A percentile compares a stretch with the other conserved stretches of the same genome.
phyloP scores from a whole-genome alignment of 2,888 invertebrate genomes.

The Gandaritis pyraliata region DNA sequence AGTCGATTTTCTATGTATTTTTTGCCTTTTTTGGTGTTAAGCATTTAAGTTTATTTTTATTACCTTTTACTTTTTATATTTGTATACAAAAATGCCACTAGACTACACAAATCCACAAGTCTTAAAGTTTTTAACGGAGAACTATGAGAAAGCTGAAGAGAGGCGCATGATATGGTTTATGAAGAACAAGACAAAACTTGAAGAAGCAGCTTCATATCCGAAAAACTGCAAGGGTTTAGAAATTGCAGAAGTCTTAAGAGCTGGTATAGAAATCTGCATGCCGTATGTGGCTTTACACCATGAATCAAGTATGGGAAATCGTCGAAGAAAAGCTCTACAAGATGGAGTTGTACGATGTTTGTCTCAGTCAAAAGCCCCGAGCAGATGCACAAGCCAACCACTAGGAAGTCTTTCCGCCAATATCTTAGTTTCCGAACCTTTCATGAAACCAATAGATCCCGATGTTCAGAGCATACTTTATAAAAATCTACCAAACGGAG shows the following conservation, averaged over 20 bases:
- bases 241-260: conserved; percentile 22
- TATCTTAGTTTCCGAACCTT: conserved; percentile 5
- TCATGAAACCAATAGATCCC: conserved; percentile 35
- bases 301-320: conserved; percentile 19
- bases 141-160: conserved; percentile 39
- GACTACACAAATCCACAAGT: conserved; percentile 39
- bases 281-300: conserved; percentile 25
- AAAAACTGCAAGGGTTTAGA: conserved; percentile 21
- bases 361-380: conserved; percentile 7
- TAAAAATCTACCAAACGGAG: conserved; percentile 30
- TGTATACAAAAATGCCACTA: conserved; percentile 35
- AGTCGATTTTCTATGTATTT: conserved; percentile 6
- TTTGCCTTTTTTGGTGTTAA: conserved; percentile 11
- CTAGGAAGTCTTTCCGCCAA: not conserved
- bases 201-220: conserved; percentile 19
- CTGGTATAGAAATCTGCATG: conserved; percentile 18
- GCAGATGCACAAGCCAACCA: conserved; percentile 5
- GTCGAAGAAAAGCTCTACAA: conserved; percentile 25
- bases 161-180: conserved; percentile 43
- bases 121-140: conserved; percentile 42
- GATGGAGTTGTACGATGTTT: conserved; percentile 19
- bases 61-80: conserved; percentile 2
- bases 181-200: conserved; percentile 33
- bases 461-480: conserved; percentile 25
- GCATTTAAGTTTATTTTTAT: conserved; percentile 13